Conservation (phyloP, 2,797 vertebrate genomes). For the Todus mexicanus region DNA sequence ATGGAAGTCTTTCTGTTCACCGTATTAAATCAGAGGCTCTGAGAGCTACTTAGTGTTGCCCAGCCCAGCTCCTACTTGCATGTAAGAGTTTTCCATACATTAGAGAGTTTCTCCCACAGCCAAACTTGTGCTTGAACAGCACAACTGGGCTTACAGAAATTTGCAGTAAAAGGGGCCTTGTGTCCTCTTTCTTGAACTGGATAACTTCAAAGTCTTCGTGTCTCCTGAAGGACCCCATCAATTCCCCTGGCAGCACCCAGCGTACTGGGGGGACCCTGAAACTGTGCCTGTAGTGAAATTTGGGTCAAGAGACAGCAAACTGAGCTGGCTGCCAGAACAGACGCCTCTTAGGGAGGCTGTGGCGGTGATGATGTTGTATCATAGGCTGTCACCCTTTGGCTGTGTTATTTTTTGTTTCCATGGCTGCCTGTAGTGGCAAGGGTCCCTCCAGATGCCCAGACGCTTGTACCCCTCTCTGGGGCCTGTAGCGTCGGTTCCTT, state of each 20-base stretch:
- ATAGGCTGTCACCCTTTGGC: neutral
- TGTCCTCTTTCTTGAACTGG: neutral
- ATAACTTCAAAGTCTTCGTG: neutral
- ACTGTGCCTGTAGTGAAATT: neutral
- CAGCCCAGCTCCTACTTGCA: neutral
- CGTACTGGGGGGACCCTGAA: accelerated
- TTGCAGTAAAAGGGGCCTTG: accelerated
- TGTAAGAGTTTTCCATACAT: neutral
- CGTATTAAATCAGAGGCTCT: neutral
- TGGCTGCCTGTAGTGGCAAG: neutral
- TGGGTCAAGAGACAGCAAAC: neutral
- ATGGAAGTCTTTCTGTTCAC: neutral
- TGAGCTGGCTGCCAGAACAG: neutral
- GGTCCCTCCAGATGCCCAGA: neutral
- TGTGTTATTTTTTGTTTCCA: neutral
- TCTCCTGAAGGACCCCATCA: neutral
- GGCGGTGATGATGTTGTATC: neutral
- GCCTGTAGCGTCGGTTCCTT: neutral
- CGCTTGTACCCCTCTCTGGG: neutral
- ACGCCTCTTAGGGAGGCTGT: neutral
- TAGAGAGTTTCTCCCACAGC: neutral
- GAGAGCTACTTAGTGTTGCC: neutral
- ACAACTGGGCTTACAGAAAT: neutral
- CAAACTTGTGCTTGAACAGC: neutral
- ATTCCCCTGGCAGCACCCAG: neutral